Evolutionary conservation across 2,113 vertebrate genomes (phyloP), one percentile per base, ranked within the genome.

Genomic region (Canis aureus): DNA sequence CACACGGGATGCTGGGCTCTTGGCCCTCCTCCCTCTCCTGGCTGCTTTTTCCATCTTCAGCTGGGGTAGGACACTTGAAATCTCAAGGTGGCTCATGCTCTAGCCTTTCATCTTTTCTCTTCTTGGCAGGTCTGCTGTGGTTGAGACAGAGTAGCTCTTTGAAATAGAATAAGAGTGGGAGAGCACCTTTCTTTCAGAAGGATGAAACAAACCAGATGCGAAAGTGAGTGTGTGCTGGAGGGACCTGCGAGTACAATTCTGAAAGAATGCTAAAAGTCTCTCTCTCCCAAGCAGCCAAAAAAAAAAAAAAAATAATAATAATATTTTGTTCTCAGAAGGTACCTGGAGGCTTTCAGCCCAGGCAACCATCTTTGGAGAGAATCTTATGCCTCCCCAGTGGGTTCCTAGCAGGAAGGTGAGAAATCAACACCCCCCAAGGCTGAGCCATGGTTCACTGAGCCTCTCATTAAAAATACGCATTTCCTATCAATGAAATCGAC

Each of bases 81-180:
- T 96, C 97, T 98, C 95, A 98, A 97, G 97, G 96, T 25, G 11
- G 74, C 66, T 38, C 64, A 92, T 22, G 82, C 84, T 51, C 90
- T 88, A 94, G 80, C 81, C 90, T 96, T 97, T 96, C 91, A 96
- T 97, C 97, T 97, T 95, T 91, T 19, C 80, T 93, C 78, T 95
- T 74, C 90, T 89, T 97, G 97, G 98, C 94, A 95, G 96, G 94
- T 97, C 95, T 94, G 84, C 97, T 96, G 94, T 97, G 97, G 94
- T 97, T 95, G 96, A 97, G 95, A 93, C 67, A 80, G 98, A 98
- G 97, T 92, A 96, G 98, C 97, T 71, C 98, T 98, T 98, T 98
- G 97, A 97, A 98, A 96, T 1, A 62, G 80, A 97, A 11, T 85
- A 85, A 95, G 97, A 95, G 87, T 94, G 67, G 92, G 87, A 97